A percentile compares a stretch with the other conserved stretches of the same genome.
Evolutionary conservation across 2,113 vertebrate species (phyloP).

Genomic region (Rhegmatorhina hoffmannsi): DNA sequence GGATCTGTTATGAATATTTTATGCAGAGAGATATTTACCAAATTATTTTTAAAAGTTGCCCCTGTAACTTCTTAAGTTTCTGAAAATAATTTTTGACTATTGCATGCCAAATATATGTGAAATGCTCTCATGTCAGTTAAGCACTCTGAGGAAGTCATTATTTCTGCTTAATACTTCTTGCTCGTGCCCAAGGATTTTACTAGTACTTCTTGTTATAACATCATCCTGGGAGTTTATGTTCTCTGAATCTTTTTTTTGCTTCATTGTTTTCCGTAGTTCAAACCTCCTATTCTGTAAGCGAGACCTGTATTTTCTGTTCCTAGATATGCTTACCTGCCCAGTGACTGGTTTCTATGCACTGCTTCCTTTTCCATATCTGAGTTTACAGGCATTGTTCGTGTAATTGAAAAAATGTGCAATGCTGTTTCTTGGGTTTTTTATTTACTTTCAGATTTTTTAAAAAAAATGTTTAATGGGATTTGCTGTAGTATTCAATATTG

Average conservation of each 20-base stretch:
- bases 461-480: not conserved
- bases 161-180: not conserved
- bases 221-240: not conserved
- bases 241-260: not conserved
- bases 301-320: not conserved
- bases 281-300: not conserved
- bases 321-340: not conserved
- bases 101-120: not conserved
- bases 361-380: not conserved
- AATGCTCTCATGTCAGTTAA: not conserved
- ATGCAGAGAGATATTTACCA: not conserved
- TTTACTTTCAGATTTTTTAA: not conserved
- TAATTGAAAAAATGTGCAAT: not conserved
- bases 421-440: not conserved
- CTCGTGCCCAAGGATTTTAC: not conserved
- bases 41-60: not conserved
- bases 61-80: not conserved
- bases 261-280: not conserved
- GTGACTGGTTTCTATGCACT: not conserved
- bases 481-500: not conserved
- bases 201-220: not conserved
- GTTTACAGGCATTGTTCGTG: not conserved
- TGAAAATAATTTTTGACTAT: not conserved
- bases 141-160: not conserved
- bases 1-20: not conserved